Evolutionary conservation across 2,113 vertebrate genomes (phyloP), one percentile per base, ranked within the genome.

Genomic region (Hoplias malabaricus): DNA sequence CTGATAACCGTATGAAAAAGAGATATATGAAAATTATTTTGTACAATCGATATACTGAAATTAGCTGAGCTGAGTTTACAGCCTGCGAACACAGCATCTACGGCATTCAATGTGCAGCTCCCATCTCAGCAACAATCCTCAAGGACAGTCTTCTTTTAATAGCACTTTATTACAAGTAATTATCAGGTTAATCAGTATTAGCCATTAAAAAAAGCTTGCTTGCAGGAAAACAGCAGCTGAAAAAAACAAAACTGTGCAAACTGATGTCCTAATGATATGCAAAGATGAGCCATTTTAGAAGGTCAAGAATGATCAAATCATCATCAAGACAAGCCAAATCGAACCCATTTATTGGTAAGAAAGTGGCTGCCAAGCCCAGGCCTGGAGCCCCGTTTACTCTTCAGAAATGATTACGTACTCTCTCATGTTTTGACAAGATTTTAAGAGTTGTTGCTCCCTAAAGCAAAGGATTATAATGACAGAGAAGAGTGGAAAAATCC

Each of bases 391-490:
- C 25, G 29, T 70, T 38, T 57, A 68, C 40, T 16, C 13, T n/a
- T 48, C 21, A 53, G 33, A 71, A 50, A 78, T 53, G 8, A 72
- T 79, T 56, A 70, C 66, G 53, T 4, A 69, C 50, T 69, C 10
- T 36, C 25, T 27, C 27, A 29, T 56, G 69, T 66, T 79, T 42
- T 79, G 69, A 72, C 77, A 54, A 40, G 68, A 71, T 65, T 71
- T 53, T 38, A n/a, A 53, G 16, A 70, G 19, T 31, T 63, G 66
- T 70, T 72, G 4, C 23, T 53, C 76, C 57, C 23, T 21, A 63
- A 5, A 62, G 67, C 42, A 31, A 42, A 2, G 38, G 53, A 8
- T 25, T 31, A 63, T 54, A 36, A 63, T 40, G 43, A 31, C 34
- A 69, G 38, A 25, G 29, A 57, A 75, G 23, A 62, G 3, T 40